Base-by-base conservation (phyloP, 2,797 vertebrate species). In the Sarcoramphus papa region DNA sequence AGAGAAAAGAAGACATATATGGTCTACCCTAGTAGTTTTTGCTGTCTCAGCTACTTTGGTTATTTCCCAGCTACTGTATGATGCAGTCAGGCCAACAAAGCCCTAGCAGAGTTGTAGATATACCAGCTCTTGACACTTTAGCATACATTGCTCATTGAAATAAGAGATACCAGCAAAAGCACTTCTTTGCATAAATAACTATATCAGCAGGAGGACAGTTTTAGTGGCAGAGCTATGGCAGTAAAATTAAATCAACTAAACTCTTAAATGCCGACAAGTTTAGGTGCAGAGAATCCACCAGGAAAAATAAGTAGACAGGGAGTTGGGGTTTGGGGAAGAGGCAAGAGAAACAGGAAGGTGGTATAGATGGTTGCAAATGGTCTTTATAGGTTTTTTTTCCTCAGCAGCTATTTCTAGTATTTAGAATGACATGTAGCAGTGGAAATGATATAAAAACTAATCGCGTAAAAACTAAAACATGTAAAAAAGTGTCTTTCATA, bases 171-270 rank as follows among this genome's bases (percentile, higher is more conserved):
- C 62, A 69, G 45, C 35, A 92, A 91, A 80, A 64, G 0, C 31
- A 40, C 22, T 72, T 83, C 33, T 91, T 92, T 81, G 25, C 41
- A 68, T 90, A 85, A 91, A 65, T 31, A 85, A 64, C 57, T 78
- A 21, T 76, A 74, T 77, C 81, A 87, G 35, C 33, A 80, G 30
- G 43, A 72, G 31, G 43, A 74, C 63, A 67, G 16, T 93, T 94
- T 90, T 91, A 93, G 37, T 68, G 31, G 53, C 30, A 70, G 65
- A 85, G 31, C n/a, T 85, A 33, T 25, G 33, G 74, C 24, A 79
- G 33, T 96, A 77, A 95, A 96, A 92, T 84, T 72, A 92, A 95
- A 92, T 92, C 80, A 93, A 75, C 43, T 53, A 43, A 93, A 77
- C 57, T 35, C 50, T 96, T 85, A 90, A 90, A 83, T 53, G 24